phyloP scores from a whole-genome alignment of 2,888 invertebrate species.

The Lysandra coridon region DNA sequence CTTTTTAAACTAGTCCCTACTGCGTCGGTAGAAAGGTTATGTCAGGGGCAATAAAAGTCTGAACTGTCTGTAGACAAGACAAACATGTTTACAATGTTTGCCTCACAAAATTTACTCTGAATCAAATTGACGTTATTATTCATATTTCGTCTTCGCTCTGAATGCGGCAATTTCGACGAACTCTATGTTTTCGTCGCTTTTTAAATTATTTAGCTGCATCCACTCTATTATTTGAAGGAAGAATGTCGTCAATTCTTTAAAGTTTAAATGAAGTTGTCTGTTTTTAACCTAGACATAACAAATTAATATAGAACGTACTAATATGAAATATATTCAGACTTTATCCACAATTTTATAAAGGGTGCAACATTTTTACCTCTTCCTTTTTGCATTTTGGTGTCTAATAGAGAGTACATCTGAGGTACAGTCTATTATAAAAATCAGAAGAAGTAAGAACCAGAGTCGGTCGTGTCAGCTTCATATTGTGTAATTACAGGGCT shows the following conservation, averaged over 20 bases:
- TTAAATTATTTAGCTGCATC: background rate
- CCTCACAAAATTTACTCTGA: constrained; percentile 49
- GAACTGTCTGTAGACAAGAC: constrained; percentile 40
- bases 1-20: background rate
- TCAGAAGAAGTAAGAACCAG: background rate
- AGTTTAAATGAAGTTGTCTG: background rate
- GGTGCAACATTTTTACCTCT: too few species aligned
- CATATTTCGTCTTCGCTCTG: constrained; percentile 50
- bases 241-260: background rate
- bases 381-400: too few species aligned
- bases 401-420: too few species aligned
- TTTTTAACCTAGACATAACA: too few species aligned
- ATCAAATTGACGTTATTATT: constrained; percentile 56
- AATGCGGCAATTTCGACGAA: constrained; percentile 48
- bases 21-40: background rate
- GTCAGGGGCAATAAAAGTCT: background rate
- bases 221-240: background rate
- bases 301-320: too few species aligned
- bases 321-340: too few species aligned
- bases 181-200: constrained; percentile 36
- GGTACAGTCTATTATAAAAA: background rate
- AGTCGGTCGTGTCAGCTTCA: constrained; percentile 37
- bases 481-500: constrained; percentile 40
- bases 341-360: too few species aligned
- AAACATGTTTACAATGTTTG: constrained; percentile 66